Evolutionary conservation across 2,797 vertebrate genomes (phyloP), one percentile per base, ranked within the genome.

Genomic region (Syngnathus acus): DNA sequence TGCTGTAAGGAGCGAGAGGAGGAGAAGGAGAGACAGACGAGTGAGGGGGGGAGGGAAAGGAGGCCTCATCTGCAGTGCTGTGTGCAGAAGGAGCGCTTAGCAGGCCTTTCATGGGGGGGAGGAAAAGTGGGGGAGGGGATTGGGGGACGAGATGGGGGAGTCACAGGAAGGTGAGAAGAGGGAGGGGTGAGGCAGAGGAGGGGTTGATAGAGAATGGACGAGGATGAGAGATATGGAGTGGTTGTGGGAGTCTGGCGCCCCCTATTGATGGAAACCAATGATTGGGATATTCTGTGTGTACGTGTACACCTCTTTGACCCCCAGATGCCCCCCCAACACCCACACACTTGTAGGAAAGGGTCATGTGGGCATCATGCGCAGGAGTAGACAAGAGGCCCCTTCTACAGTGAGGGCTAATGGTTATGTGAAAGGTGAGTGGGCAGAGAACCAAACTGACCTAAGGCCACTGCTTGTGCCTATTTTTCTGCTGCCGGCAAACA

Each of bases 1-100:
- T 87, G 86, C 84, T 81, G 84, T 76, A 78, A 77, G 80, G 83
- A 78, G 72, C 0, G 66, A 67, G 69, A 58, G 71, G 60, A 73
- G 67, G 74, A 61, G 72, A 57, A 62, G 48, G 71, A 66, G 55
- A 57, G 66, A 70, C 74, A 78, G 84, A 78, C 78, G 84, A 74
- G 68, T 54, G 75, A 81, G 75, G 69, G 79, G 84, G 84, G 84
- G 80, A 78, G 83, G 80, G 80, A 81, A 80, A 53, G 68, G 76
- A 82, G 87, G 83, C 82, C 83, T 84, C 82, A 80, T 82, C 85
- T 83, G 83, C 81, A 88, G 86, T 87, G 84, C 79, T 84, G 83
- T 82, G 84, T 82, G 82, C 75, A 82, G 82, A 78, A 51, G 50
- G 50, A 51, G 50, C 8, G 55, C 68, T 74, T 74, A 80, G 77